Evolutionary conservation across 2,113 vertebrate genomes (phyloP), one percentile per base, ranked within the genome.

Genomic region (Malurus cyaneus): DNA sequence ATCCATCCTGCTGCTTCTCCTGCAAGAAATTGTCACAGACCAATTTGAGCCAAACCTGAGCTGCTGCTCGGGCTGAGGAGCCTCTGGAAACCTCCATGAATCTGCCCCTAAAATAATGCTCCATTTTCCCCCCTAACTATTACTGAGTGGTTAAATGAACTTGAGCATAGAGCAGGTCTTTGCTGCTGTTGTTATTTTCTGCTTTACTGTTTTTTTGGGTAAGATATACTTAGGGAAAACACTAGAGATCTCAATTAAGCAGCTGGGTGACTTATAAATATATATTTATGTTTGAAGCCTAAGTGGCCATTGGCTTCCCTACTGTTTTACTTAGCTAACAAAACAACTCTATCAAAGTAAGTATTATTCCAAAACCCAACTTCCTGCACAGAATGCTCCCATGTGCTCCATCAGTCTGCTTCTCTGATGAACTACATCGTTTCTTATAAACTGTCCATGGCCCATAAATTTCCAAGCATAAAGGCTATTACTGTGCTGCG

Each of bases 371-470:
- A 98, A 98, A 99, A 98, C 98, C 98, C 97, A 97, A 98, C 98
- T 98, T 99, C 98, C 98, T 98, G 98, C 95, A 94, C 98, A 98
- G 98, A 98, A 98, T 98, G 98, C 96, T 97, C 98, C 98, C 97
- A 96, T 97, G 98, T 98, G 98, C 97, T 98, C 98, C 97, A 98
- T 98, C 98, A 96, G 98, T 98, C 98, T 98, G 98, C 97, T 96
- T 96, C 98, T 98, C 98, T 98, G 98, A 99, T 98, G 98, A 98
- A 99, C 98, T 99, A 98, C 98, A 98, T 98, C 98, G 97, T 98
- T 98, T 98, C 98, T 99, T 98, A 98, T 98, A 99, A 99, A 99
- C 98, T 98, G 98, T 98, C 98, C 98, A 98, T 98, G 99, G 98
- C 98, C 98, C 98, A 99, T 99, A 99, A 99, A 99, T 99, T 98